Percentiles rank a stretch among this genome's conserved stretches.
phyloP scores from a whole-genome alignment of 2,888 invertebrate genomes.

The Calameuta pallipes region DNA sequence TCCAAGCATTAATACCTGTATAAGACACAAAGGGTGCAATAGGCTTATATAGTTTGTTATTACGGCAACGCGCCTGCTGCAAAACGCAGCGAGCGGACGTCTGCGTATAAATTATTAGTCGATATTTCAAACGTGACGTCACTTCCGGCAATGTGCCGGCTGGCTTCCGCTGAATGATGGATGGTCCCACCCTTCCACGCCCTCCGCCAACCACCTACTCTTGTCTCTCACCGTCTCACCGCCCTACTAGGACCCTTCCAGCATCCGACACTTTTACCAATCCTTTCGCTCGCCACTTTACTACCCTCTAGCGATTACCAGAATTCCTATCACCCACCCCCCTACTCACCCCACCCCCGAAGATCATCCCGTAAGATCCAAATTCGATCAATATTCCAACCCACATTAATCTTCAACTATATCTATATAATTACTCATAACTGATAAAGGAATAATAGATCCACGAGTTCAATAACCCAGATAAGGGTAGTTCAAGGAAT shows the following conservation, averaged over 20 bases:
- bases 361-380: neutral
- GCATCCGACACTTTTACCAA: neutral
- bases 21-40: neutral
- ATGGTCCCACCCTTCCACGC: constrained; percentile 41
- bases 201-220: constrained; percentile 19
- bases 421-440: neutral
- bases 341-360: no score
- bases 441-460: neutral
- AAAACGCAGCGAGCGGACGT: constrained; percentile 54
- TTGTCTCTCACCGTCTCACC: constrained; percentile 1
- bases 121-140: constrained; percentile 64
- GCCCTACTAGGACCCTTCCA: neutral
- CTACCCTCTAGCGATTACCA: neutral
- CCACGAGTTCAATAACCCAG: neutral
- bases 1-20: neutral
- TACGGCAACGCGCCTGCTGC: constrained; percentile 24
- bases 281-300: constrained; percentile 4
- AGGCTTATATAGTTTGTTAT: neutral
- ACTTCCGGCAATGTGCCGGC: constrained; percentile 65
- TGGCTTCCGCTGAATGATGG: constrained; percentile 61
- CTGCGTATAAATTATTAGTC: constrained; percentile 65
- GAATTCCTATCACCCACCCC: neutral
- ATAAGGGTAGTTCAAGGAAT: neutral
- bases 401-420: neutral
- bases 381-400: neutral